These are phyloP conservation scores for Telenomus remus DNA, from an alignment of 1,140 invertebrate species.

Conservation along the genomic window DNA sequence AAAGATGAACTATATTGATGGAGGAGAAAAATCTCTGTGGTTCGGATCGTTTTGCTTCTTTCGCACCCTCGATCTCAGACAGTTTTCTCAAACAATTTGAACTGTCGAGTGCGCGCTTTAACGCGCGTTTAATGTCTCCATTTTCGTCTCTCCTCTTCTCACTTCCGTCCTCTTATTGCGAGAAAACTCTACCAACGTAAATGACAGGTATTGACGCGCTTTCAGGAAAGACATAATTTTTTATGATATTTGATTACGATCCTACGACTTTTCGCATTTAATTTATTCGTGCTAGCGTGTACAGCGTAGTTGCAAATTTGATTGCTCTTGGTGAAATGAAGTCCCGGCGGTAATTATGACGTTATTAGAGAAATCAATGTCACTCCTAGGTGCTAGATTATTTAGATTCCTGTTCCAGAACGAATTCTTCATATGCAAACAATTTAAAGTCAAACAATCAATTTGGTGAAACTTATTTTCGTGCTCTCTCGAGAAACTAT, in stretches of 20 bases:
- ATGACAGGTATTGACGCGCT: not conserved
- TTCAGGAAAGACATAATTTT: constrained; percentile 14
- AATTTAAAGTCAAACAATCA: too few relatives aligned
- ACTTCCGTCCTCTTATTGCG: constrained; percentile 12
- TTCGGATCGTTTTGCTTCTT: constrained; percentile 4
- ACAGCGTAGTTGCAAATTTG: not conserved
- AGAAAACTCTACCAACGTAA: not conserved
- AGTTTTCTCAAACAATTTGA: constrained; percentile 24
- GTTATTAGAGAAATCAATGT: too few relatives aligned
- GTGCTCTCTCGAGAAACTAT: not conserved
- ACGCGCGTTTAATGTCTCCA: constrained; percentile 5
- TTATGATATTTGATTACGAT: constrained; percentile 15
- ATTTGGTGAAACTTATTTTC: too few relatives aligned
- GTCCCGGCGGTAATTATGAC: too few relatives aligned
- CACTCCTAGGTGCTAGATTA: too few relatives aligned
- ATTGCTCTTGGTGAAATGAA: not conserved
- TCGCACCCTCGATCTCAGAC: constrained; percentile 15
- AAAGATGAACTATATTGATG: constrained; percentile 43
- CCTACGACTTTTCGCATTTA: not conserved
- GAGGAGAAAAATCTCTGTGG: constrained; percentile 19
- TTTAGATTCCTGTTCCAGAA: too few relatives aligned
- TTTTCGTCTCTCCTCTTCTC: not conserved
- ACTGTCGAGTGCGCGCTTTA: not conserved
- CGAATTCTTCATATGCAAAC: too few relatives aligned
- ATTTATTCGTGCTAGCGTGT: not conserved